Base-by-base conservation (phyloP, 2,888 invertebrate species). In the Marronus borbonicus region DNA sequence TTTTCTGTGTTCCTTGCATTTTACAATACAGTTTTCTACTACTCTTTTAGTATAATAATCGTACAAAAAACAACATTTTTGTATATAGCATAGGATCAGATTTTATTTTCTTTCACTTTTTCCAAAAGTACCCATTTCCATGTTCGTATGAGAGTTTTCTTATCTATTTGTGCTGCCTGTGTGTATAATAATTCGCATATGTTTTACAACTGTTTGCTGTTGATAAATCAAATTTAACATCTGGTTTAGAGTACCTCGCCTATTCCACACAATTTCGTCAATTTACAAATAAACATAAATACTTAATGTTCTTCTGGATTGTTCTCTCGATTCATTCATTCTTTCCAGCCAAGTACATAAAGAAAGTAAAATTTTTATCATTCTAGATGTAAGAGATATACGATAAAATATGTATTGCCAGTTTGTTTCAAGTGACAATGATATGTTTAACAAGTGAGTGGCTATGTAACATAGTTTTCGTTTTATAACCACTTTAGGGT, bases 151-250 rank as follows among this genome's bases (percentile, higher is more conserved):
- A 4, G 20, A 20, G 20, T 60, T 10, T 7, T 39, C 39, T 66
- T 66, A 66, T 66, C 65, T 39, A 28, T 66, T 66, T 44, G 24
- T 24, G 39, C 10, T 65, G 39, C n/a, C n/a, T 44, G 20, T 50
- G 20, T 28, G 24, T 24, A 14, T 50, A 50, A 50, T 50, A 39
- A 14, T 24, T 36, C 12, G 31, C 70, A 70, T 36, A 36, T 70
- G 70, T 70, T 70, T 70, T 70, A 70, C 39, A 7, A 36, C 70
- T 17, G 24, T 55, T 70, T 70, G 55, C 24, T 28, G 55, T 31
- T 31, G 58, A 70, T 55, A 36, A 44, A 70, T 55, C 14, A 14
- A 14, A 17, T 70, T 70, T 10, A 5, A 39, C 70, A 70, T 70
- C 55, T 70, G 70, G 70, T 36, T 70, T 17, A 20, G 8, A 8